Conservation (phyloP, 2,797 vertebrate genomes). For the Lutjanus campechanus region DNA sequence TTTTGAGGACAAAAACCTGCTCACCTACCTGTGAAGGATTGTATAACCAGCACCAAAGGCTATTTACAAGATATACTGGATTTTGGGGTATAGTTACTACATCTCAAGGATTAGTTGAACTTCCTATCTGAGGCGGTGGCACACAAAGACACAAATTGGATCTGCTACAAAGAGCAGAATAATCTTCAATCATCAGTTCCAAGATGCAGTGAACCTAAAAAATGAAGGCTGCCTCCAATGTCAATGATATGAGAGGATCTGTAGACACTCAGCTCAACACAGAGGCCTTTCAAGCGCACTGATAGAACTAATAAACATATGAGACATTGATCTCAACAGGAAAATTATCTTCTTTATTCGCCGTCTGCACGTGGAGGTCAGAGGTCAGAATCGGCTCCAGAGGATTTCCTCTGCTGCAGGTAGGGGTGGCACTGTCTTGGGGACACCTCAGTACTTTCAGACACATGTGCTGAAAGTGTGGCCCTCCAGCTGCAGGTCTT, state of each 20-base stretch:
- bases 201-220: slow-evolving; percentile 39
- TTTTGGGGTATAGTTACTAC: slow-evolving; percentile 46
- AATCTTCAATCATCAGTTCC: slow-evolving; percentile 39
- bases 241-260: slow-evolving; percentile 21
- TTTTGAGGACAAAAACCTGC: slow-evolving; percentile 47
- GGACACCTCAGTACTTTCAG: neutral
- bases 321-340: slow-evolving; percentile 36
- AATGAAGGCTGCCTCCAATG: slow-evolving; percentile 26
- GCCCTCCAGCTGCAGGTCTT: neutral
- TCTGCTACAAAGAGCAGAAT: slow-evolving; percentile 30
- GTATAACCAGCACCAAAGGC: no score
- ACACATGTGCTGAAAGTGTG: neutral
- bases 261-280: slow-evolving; percentile 13
- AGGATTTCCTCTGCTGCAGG: slow-evolving; percentile 1
- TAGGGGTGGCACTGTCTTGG: slow-evolving; percentile 2
- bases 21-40: slow-evolving; percentile 55
- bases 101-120: slow-evolving; percentile 60
- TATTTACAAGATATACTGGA: slow-evolving; percentile 65
- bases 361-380: slow-evolving; percentile 26
- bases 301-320: slow-evolving; percentile 23
- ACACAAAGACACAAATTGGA: slow-evolving; percentile 6
- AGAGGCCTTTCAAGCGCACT: slow-evolving; percentile 4
- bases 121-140: slow-evolving; percentile 38
- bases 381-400: slow-evolving; percentile 20
- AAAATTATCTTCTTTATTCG: slow-evolving; percentile 5